Base-by-base conservation (phyloP, 1,140 invertebrate genomes). In the Zelostemma sp. region DNA sequence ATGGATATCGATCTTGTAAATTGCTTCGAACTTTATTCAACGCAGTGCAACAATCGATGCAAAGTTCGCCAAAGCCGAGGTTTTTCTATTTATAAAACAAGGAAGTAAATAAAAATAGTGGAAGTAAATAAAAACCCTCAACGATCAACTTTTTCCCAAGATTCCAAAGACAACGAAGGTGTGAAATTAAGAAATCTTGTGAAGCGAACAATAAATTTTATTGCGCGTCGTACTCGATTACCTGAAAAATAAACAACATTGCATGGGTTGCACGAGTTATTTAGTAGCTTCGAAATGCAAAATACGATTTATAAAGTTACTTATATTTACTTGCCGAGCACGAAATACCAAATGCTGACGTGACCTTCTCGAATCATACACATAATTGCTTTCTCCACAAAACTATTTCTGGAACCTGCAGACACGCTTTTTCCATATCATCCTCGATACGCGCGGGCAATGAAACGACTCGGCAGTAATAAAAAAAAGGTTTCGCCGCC, bases 1-100 rank as follows among this genome's bases (percentile, higher is more conserved):
- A 76, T 74, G 68, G 68, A 54, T 76, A 76, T 76, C 69, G 74
- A 76, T 68, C 69, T 45, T 59, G 38, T 57, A n/a, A 70, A 74
- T 72, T 76, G 63, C 55, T 50, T 64, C 59, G 56, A 57, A 48
- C 48, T 60, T 60, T 56, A 53, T 56, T 57, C 46, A 17, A 28
- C 60, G 18, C 41, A 28, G 50, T 58, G 64, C 53, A 61, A 62
- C 47, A 58, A 43, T 51, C 9, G 35, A 41, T 49, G 12, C 0
- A 45, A 57, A 40, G 18, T 55, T 49, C n/a, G 12, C 0, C n/a
- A 31, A 8, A 25, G 8, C 21, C 21, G 21, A 25, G 21, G 33
- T 35, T 11, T 35, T 35, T 35, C 11, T 35, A 35, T 35, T 35
- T 9, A 35, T 35, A 35, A 35, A 63, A 59, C 8, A 28, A 4